Evolutionary conservation across 2,113 vertebrate species (phyloP).

Genomic region (Himantopus leucocephalus): DNA sequence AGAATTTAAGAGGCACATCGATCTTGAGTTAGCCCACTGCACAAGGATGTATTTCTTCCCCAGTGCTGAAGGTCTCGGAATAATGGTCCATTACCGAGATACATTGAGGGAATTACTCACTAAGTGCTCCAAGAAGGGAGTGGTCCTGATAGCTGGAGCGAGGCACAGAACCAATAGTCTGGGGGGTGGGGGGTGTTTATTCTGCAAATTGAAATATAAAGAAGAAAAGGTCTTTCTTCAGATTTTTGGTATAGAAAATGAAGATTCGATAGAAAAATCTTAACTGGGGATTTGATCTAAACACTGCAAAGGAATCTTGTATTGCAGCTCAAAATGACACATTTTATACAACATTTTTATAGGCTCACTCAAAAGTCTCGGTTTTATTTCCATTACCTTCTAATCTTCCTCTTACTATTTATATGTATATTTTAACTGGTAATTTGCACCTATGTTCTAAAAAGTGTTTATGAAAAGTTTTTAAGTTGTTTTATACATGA

Average conservation of each 20-base stretch:
- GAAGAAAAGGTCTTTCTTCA: neutral
- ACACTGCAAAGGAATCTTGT: neutral
- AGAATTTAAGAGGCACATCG: neutral
- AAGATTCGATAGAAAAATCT: neutral
- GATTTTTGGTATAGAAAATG: neutral
- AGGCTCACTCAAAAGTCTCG: neutral
- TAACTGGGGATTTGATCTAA: neutral
- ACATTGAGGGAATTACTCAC: neutral
- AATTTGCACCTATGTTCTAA: neutral
- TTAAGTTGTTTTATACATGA: neutral
- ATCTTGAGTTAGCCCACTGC: neutral
- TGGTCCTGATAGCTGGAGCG: neutral
- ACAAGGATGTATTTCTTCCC: neutral
- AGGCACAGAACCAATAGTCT: neutral
- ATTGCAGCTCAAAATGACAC: neutral
- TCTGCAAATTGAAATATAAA: neutral
- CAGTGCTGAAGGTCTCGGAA: slow-evolving; percentile 26
- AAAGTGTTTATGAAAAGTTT: neutral
- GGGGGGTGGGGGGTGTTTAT: neutral
- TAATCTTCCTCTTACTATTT: neutral
- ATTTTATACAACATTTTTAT: neutral
- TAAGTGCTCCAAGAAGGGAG: neutral
- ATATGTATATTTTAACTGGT: neutral
- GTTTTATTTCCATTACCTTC: neutral
- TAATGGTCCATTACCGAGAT: neutral